Percentiles rank a stretch among this genome's conserved stretches.
These are phyloP conservation scores for Ambastaia sidthimunki DNA, from an alignment of 2,797 vertebrate genomes.

Conservation along the genomic window DNA sequence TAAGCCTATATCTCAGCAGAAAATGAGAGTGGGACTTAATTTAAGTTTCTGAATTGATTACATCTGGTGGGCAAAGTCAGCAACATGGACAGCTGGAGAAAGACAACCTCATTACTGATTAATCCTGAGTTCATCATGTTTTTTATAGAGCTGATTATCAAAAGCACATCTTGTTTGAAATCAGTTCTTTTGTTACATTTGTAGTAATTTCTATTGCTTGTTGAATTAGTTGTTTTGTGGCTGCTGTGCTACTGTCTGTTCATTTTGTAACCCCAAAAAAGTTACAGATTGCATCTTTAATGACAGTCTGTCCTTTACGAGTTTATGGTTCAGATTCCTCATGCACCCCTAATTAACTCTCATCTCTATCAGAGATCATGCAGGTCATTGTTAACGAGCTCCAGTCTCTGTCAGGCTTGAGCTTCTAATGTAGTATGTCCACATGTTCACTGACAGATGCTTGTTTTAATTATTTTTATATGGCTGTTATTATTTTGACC, in stretches of 20 bases:
- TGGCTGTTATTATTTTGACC: background rate
- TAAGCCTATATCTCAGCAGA: conserved; percentile 29
- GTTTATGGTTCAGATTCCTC: conserved; percentile 35
- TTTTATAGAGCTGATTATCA: no score
- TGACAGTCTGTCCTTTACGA: conserved; percentile 15
- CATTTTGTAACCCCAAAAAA: no score
- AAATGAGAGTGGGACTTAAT: conserved; percentile 32
- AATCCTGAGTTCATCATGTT: background rate
- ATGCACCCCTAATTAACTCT: conserved; percentile 50
- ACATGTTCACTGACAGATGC: conserved; percentile 43
- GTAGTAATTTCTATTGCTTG: no score
- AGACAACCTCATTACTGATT: background rate
- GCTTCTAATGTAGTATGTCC: conserved; percentile 10
- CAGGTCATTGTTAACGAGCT: conserved; percentile 30
- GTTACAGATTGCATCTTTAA: no score
- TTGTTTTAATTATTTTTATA: background rate
- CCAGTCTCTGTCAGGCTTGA: no score
- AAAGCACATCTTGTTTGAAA: no score
- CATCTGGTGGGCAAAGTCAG: background rate
- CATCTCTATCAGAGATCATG: conserved; percentile 37
- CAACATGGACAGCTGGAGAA: conserved; percentile 7
- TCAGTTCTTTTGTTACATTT: no score
- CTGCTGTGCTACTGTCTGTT: no score
- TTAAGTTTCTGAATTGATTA: conserved; percentile 43
- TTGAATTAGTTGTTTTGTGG: no score